These are phyloP conservation scores for Melieria crassipennis DNA, from an alignment of 2,888 invertebrate genomes.

Conservation along the genomic window DNA sequence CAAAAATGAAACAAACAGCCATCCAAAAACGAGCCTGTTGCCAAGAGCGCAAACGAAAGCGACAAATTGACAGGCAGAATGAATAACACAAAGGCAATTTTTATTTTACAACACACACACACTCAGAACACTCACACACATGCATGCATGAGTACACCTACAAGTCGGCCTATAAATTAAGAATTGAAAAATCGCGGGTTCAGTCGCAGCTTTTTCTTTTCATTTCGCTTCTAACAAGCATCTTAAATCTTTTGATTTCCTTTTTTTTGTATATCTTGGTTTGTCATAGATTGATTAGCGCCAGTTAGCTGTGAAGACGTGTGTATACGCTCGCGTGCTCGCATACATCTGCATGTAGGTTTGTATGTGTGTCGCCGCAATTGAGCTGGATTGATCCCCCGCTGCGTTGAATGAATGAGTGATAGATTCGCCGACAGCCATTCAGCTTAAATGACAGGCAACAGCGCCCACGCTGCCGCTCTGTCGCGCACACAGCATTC, in stretches of 20 bases:
- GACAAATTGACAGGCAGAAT: background rate
- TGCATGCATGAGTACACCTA: background rate
- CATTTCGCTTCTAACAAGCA: background rate
- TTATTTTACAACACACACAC: constrained; percentile 16
- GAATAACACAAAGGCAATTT: constrained; percentile 20
- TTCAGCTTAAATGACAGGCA: constrained; percentile 11
- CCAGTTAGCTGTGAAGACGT: constrained; percentile 13
- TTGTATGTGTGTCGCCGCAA: background rate
- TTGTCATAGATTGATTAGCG: constrained; percentile 29
- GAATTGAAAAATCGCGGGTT: no score
- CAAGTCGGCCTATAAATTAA: background rate
- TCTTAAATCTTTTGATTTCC: no score
- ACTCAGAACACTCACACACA: constrained; percentile 6
- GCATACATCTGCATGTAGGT: background rate
- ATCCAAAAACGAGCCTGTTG: no score
- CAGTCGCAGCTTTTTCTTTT: background rate
- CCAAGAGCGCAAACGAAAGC: no score
- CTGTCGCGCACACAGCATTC: constrained; percentile 1
- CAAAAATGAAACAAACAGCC: no score
- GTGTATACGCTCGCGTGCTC: constrained; percentile 1
- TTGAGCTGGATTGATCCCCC: constrained; percentile 3
- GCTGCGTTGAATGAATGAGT: constrained; percentile 20
- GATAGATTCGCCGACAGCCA: constrained; percentile 22
- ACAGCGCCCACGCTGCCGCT: background rate
- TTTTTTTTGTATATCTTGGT: background rate